Conservation (phyloP, 2,888 invertebrate species). For the Drosophila trichaetosa region DNA sequence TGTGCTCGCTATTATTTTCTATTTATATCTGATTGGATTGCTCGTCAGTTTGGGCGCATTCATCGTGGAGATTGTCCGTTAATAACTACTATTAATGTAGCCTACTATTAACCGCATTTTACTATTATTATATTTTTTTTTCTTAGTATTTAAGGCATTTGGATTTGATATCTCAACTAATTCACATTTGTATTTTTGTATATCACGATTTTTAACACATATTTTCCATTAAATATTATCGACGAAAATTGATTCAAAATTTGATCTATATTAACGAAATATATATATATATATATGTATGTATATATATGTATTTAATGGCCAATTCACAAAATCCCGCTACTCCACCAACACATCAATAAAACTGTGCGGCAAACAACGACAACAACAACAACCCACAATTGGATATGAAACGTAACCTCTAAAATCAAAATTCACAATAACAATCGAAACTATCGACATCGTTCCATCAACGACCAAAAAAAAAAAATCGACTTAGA, state of each 20-base stretch:
- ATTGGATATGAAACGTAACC: conserved; percentile 47
- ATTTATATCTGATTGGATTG: conserved; percentile 51
- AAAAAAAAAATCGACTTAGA: conserved; percentile 35
- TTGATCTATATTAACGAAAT: conserved; percentile 42
- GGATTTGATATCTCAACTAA: conserved; percentile 31
- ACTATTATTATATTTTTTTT: neutral
- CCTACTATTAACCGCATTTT: conserved; percentile 63
- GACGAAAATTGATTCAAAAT: conserved; percentile 40
- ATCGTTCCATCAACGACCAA: conserved; percentile 24
- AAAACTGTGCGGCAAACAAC: conserved; percentile 35
- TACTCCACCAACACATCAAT: conserved; percentile 46
- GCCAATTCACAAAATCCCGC: conserved; percentile 60
- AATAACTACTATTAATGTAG: conserved; percentile 30
- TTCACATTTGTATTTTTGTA: conserved; percentile 55
- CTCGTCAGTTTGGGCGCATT: conserved; percentile 46
- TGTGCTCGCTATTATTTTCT: conserved; percentile 46
- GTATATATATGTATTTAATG: conserved; percentile 50
- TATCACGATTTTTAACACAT: conserved; percentile 45
- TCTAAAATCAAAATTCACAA: conserved; percentile 40
- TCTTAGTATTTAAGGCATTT: conserved; percentile 49
- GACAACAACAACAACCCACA: conserved; percentile 43
- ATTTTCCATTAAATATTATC: conserved; percentile 26
- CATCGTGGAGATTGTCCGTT: conserved; percentile 43
- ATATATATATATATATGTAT: conserved; percentile 46
- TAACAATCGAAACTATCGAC: conserved; percentile 32